phyloP scores from a whole-genome alignment of 2,113 vertebrate species.

The Hemicordylus capensis region DNA sequence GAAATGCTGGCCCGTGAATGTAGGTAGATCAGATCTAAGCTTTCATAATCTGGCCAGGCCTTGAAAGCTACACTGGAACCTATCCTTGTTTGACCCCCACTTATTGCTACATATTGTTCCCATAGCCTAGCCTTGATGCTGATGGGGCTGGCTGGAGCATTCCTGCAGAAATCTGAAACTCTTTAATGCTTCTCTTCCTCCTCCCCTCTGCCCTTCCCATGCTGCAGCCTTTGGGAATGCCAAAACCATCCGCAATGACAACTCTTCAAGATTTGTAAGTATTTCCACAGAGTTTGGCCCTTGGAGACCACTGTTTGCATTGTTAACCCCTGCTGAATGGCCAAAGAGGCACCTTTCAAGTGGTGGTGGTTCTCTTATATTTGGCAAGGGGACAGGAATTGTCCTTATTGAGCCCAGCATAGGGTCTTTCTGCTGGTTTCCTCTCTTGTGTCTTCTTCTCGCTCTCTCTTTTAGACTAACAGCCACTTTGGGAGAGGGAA shows the following conservation, averaged over 20 bases:
- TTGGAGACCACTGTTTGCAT: no score
- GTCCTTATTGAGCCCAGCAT: no score
- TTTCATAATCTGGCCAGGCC: neutral
- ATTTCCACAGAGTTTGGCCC: neutral
- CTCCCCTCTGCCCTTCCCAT: accelerated
- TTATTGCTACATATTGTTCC: no score
- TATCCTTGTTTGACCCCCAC: neutral
- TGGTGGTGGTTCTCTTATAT: no score
- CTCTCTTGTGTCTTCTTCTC: no score
- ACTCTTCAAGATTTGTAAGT: conserved; percentile 84
- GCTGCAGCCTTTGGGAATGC: conserved; percentile 79
- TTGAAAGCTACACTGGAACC: neutral
- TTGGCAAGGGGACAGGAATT: no score
- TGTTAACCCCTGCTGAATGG: no score
- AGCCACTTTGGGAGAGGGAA: no score
- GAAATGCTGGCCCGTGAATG: neutral
- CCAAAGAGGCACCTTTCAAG: no score
- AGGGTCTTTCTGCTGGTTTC: no score
- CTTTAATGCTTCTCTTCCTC: neutral
- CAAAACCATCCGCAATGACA: conserved; percentile 81
- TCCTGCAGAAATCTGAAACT: neutral
- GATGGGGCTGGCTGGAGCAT: neutral
- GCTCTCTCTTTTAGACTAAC: no score
- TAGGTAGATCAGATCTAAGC: neutral
- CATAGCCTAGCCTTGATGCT: no score